Evolutionary conservation across 2,113 vertebrate genomes (phyloP).

Genomic region (Gymnarchus niloticus): DNA sequence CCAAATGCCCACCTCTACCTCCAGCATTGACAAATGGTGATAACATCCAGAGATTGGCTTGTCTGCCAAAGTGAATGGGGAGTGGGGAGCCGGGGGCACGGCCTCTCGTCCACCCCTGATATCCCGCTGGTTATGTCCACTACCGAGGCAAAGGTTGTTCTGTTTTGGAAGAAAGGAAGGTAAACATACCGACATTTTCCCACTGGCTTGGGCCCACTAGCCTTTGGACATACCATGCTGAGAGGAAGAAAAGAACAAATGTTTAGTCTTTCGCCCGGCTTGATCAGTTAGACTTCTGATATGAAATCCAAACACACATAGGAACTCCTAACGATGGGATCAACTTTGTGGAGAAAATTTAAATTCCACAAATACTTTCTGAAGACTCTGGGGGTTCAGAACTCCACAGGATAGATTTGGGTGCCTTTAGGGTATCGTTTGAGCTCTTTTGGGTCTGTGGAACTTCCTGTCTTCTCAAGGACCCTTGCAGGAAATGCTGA

Average conservation of each 20-base stretch:
- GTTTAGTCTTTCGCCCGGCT: background rate
- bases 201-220: background rate
- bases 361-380: constrained; percentile 10
- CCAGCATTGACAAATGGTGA: constrained; percentile 38
- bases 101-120: background rate
- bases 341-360: background rate
- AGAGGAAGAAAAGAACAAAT: background rate
- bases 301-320: background rate
- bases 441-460: background rate
- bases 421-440: background rate
- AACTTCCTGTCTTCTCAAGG: background rate
- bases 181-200: background rate
- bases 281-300: background rate
- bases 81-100: background rate
- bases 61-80: background rate
- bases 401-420: background rate
- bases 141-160: constrained; percentile 6
- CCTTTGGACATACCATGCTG: background rate
- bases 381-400: background rate
- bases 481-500: background rate
- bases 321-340: background rate
- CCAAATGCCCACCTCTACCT: background rate
- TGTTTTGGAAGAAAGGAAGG: background rate
- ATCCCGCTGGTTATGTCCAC: background rate
- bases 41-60: constrained; percentile 39